Evolutionary conservation across 2,888 invertebrate genomes (phyloP).

Genomic region (Encarsia formosa): DNA sequence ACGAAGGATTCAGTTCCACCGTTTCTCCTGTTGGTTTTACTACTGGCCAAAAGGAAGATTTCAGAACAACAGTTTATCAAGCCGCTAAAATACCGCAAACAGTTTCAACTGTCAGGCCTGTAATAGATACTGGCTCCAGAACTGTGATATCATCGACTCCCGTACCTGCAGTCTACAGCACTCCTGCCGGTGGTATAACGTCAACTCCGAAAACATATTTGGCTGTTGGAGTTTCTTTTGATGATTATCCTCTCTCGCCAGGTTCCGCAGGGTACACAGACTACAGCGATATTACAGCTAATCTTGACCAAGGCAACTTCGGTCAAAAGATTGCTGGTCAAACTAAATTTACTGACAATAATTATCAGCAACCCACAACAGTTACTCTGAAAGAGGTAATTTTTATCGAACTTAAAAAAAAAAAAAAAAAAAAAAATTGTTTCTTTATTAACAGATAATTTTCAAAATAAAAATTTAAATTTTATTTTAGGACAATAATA

Average conservation of each 20-base stretch:
- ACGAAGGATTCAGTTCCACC: constrained; percentile 7
- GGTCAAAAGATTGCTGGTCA: constrained; percentile 32
- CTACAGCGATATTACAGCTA: constrained; percentile 26
- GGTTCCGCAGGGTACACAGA: constrained; percentile 23
- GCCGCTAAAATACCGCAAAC: constrained; percentile 34
- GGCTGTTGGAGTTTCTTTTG: constrained; percentile 34
- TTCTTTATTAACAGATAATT: background rate
- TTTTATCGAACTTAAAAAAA: background rate
- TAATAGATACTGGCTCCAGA: constrained; percentile 35
- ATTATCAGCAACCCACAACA: constrained; percentile 11
- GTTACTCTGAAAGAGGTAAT: constrained; percentile 6
- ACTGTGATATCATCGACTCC: constrained; percentile 35
- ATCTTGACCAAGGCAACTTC: constrained; percentile 30
- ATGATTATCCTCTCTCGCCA: constrained; percentile 25
- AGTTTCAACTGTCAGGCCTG: constrained; percentile 37
- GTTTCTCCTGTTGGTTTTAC: constrained; percentile 35
- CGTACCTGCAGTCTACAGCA: constrained; percentile 25
- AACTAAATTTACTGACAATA: constrained; percentile 6
- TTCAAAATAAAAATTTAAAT: background rate
- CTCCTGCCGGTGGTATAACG: constrained; percentile 16
- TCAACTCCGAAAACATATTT: constrained; percentile 23
- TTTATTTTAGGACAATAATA: constrained; percentile 17
- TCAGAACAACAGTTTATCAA: constrained; percentile 36
- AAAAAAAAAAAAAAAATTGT: background rate
- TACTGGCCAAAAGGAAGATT: constrained; percentile 36